Conservation (phyloP, 2,888 invertebrate species). For the Drosophila multiciliata region DNA sequence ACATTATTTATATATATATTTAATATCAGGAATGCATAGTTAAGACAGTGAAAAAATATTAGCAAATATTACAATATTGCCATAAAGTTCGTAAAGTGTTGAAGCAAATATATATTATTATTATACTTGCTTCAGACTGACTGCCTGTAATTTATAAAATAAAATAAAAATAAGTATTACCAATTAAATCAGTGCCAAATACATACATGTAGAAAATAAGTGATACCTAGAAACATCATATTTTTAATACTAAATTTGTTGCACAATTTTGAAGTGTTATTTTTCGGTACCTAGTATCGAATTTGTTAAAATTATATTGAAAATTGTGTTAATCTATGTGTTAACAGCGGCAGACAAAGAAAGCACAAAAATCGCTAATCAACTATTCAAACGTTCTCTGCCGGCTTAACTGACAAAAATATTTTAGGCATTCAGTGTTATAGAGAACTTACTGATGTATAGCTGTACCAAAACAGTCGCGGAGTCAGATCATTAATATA, state of each 20-base stretch:
- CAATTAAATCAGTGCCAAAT: background rate
- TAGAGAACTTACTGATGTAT: constrained; percentile 21
- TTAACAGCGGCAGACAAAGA: constrained; percentile 33
- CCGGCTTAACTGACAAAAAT: constrained; percentile 23
- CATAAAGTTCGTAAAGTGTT: background rate
- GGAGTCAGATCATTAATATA: background rate
- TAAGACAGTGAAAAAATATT: background rate
- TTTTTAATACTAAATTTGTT: constrained; percentile 12
- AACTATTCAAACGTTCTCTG: constrained; percentile 54
- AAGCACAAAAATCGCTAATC: constrained; percentile 66
- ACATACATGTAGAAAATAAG: background rate
- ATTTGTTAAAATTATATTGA: background rate
- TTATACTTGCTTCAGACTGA: background rate
- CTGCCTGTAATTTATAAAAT: background rate
- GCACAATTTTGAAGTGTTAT: background rate
- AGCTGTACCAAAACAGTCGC: constrained; percentile 16
- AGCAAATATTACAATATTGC: background rate
- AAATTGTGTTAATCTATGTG: constrained; percentile 24
- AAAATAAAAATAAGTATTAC: background rate
- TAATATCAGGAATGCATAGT: background rate
- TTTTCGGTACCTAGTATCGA: background rate
- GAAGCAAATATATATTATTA: background rate
- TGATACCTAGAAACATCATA: background rate
- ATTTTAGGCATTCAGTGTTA: constrained; percentile 31
- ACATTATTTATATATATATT: background rate